Evolutionary conservation across 2,888 invertebrate genomes (phyloP).

Genomic region (Pollenia labialis): DNA sequence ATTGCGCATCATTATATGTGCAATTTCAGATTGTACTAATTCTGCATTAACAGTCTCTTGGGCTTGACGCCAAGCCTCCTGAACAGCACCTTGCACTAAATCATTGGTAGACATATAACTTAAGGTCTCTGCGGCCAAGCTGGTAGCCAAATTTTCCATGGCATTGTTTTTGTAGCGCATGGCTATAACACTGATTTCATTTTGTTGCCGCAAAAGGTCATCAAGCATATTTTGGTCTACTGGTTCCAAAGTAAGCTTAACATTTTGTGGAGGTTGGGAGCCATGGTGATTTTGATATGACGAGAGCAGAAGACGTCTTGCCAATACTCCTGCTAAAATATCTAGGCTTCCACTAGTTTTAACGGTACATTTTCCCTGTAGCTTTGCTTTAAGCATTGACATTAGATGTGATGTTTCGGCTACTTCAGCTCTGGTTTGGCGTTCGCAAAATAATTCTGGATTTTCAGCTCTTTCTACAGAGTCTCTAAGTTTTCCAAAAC

Average conservation of each 20-base stretch:
- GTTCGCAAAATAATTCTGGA: conserved; percentile 86
- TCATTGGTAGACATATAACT: conserved; percentile 85
- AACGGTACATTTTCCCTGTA: conserved; percentile 85
- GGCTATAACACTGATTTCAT: conserved; percentile 87
- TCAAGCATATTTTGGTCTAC: conserved; percentile 84
- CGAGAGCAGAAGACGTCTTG: conserved; percentile 87
- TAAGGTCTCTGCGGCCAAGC: conserved; percentile 89
- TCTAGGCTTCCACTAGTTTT: conserved; percentile 86
- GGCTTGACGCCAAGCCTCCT: conserved; percentile 90
- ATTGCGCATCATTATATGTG: conserved; percentile 89
- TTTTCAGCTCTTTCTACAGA: conserved; percentile 87
- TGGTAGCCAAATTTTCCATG: conserved; percentile 88
- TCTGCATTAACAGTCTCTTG: conserved; percentile 90
- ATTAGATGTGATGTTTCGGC: conserved; percentile 91
- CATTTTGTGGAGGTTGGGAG: conserved; percentile 75
- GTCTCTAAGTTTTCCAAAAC: conserved; percentile 88
- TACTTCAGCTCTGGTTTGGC: conserved; percentile 88
- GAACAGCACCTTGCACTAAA: conserved; percentile 88
- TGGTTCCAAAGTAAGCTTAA: conserved; percentile 85
- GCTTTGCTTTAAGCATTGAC: conserved; percentile 88
- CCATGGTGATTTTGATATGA: conserved; percentile 76
- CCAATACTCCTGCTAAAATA: conserved; percentile 90
- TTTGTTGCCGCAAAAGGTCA: conserved; percentile 85
- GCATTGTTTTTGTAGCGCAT: conserved; percentile 88
- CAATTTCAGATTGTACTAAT: conserved; percentile 90